Base-by-base conservation (phyloP, 2,888 invertebrate genomes). In the Lycocerus yunnanus region DNA sequence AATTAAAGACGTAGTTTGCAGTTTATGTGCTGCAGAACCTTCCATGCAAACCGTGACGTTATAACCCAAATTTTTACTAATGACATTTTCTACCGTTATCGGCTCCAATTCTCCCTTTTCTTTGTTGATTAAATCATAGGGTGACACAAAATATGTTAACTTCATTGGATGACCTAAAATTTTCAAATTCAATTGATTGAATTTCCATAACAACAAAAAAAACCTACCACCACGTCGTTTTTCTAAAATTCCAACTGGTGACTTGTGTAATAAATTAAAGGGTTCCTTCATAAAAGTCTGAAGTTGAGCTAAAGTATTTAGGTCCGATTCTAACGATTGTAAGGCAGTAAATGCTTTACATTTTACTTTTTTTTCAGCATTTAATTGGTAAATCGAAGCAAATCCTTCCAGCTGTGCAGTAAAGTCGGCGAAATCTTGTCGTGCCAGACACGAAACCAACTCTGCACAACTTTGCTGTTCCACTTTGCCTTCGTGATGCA, bases 311-410 rank as follows among this genome's bases (percentile, higher is more conserved):
- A 97, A 86, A 68, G 93, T 93, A 80, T 92, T 93, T 73, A 98
- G 89, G 88, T 98, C 98, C 16, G 94, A 92, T 88, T 98, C 98
- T 82, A 98, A 89, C 27, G 97, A 96, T 84, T 96, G 96, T 69
- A 98, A 88, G 13, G 97, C 97, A 83, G 95, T 94, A 84, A 96
- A 97, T 2, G 97, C 97, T 88, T 97, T 97, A 79, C 93, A 94
- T 88, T 97, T 98, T 9, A 96, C 93, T 88, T 97, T 97, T 85
- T 97, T 97, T 84, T 98, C 98, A 10, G 97, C 96, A 88, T 96
- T 96, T 11, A 98, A 88, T 85, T 97, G 96, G 86, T 98, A 98
- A 74, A 98, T 97, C 14, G 96, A 94, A 15, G 95, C 93, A 77
- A 87, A 87, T 21, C 87, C 94, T 86, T 97, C 96, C n/a, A 98